A percentile compares a stretch with the other conserved stretches of the same genome.
These are phyloP conservation scores for mouse (Mus musculus) DNA, from an alignment of 2,113 vertebrate genomes.

Conservation along the genomic window DNA sequence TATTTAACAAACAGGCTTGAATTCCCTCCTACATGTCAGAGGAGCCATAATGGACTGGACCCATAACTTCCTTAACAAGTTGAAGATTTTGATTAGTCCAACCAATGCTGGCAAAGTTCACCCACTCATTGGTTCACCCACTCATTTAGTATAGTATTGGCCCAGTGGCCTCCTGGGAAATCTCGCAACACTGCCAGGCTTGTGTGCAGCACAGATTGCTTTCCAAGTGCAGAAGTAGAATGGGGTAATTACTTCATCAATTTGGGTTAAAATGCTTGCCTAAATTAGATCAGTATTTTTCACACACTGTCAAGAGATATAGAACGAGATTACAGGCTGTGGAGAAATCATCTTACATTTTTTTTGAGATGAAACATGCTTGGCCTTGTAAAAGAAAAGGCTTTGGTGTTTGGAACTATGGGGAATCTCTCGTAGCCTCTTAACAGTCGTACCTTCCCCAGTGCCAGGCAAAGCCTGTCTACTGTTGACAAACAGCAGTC, in stretches of 20 bases:
- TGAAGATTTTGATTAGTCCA: background rate
- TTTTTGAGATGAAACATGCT: background rate
- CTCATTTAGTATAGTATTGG: background rate
- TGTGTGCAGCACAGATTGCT: conserved; percentile 11
- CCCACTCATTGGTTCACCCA: background rate
- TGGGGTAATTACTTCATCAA: background rate
- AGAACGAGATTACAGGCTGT: background rate
- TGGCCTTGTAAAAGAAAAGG: background rate
- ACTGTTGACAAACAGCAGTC: background rate
- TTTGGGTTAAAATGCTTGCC: background rate
- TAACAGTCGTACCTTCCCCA: background rate
- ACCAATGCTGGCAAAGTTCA: background rate
- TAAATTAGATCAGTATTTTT: background rate
- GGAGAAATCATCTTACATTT: background rate
- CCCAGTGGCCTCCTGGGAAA: background rate
- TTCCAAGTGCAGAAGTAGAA: conserved; percentile 19
- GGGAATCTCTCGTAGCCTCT: background rate
- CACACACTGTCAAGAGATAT: background rate
- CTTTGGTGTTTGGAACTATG: background rate
- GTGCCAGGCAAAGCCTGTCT: background rate
- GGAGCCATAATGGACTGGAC: background rate
- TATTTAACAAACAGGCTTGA: background rate
- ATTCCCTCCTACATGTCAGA: background rate
- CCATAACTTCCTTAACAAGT: background rate
- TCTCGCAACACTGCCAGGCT: background rate